These are phyloP conservation scores for Hedya salicella DNA, from an alignment of 2,888 invertebrate genomes.

Conservation along the genomic window DNA sequence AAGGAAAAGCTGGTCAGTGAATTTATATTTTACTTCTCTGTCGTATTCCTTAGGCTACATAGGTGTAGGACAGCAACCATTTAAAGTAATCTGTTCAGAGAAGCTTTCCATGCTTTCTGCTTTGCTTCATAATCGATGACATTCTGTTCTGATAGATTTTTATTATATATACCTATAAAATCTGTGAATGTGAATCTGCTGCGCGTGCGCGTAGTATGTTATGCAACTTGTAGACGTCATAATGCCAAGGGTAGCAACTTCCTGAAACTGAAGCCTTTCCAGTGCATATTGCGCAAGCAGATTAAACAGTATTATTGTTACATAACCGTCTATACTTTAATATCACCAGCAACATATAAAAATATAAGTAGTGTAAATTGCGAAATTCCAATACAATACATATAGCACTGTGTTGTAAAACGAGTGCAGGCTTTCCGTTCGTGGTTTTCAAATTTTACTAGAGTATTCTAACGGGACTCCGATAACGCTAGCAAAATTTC, in stretches of 20 bases:
- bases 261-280: slow-evolving; percentile 34
- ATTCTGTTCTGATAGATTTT: no score
- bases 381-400: not conserved
- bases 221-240: slow-evolving; percentile 11
- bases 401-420: not conserved
- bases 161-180: no score
- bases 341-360: slow-evolving; percentile 2
- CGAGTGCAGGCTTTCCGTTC: not conserved
- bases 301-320: not conserved
- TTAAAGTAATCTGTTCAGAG: no score
- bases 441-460: not conserved
- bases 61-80: no score
- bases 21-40: no score
- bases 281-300: slow-evolving; percentile 34
- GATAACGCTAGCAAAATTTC: not conserved
- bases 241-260: slow-evolving; percentile 32
- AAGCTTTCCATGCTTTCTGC: no score
- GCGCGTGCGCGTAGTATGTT: not conserved
- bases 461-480: not conserved
- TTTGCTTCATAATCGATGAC: no score
- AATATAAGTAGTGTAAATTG: slow-evolving; percentile 2
- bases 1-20: no score
- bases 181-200: no score
- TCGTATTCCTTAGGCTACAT: no score
- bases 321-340: not conserved